Evolutionary conservation across 2,113 vertebrate genomes (phyloP).

Genomic region (Melanerpes aurifrons): DNA sequence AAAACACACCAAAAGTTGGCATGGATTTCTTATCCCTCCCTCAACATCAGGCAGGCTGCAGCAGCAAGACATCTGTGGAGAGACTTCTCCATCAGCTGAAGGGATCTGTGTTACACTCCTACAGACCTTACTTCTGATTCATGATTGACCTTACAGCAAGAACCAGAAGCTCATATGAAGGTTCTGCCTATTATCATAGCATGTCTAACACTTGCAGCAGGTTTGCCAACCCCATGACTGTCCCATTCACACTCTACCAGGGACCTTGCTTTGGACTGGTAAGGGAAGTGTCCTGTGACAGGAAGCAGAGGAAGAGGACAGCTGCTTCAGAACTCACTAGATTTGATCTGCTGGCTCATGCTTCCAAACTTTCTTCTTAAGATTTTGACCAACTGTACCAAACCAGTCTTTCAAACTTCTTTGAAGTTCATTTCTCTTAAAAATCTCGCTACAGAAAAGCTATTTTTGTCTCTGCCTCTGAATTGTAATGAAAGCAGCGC

Average conservation of each 20-base stretch:
- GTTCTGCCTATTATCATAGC: background rate
- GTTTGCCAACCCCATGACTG: background rate
- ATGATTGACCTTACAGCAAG: background rate
- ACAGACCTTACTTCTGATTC: background rate
- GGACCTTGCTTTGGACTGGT: background rate
- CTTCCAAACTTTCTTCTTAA: background rate
- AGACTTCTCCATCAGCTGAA: background rate
- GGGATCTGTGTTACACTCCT: background rate
- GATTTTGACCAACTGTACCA: background rate
- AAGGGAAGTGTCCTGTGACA: background rate
- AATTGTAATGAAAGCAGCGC: background rate
- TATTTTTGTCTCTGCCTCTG: background rate
- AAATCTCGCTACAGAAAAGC: background rate
- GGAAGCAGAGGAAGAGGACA: background rate
- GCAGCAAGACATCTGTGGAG: background rate
- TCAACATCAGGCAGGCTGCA: background rate
- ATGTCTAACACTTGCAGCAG: background rate
- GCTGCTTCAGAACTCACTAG: background rate
- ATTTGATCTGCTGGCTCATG: background rate
- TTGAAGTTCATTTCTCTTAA: background rate
- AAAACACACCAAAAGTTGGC: slow-evolving; percentile 7
- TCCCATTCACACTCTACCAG: background rate
- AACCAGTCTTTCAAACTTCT: background rate
- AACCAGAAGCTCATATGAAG: background rate
- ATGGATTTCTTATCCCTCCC: background rate